phyloP scores from a whole-genome alignment of 2,797 vertebrate species.

The Rhinichthys osculus region DNA sequence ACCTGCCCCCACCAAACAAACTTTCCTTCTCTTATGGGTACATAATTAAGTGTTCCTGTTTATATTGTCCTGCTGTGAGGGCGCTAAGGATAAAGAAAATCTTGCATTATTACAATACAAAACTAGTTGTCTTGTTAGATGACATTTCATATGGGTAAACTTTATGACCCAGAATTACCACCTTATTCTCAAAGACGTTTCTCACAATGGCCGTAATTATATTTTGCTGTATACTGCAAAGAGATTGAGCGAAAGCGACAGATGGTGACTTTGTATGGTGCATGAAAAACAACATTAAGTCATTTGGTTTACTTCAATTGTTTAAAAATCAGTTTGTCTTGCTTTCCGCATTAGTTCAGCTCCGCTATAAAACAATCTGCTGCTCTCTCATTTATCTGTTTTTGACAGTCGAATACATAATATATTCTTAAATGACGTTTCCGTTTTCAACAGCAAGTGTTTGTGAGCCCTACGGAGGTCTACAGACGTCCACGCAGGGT shows the following conservation, averaged over 20 bases:
- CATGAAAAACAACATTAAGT: conserved; percentile 29
- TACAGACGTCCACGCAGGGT: background rate
- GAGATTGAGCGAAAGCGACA: background rate
- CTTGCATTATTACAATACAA: background rate
- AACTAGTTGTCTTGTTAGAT: background rate
- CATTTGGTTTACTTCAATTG: conserved; percentile 21
- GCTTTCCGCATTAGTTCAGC: background rate
- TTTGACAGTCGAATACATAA: background rate
- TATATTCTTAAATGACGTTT: background rate
- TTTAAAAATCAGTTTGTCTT: conserved; percentile 28
- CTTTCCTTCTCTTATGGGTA: background rate
- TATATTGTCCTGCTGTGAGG: background rate
- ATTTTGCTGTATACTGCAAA: background rate
- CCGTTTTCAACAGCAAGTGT: background rate
- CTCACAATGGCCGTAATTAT: conserved; percentile 19
- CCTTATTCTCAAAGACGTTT: background rate
- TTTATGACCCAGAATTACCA: background rate
- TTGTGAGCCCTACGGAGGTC: background rate
- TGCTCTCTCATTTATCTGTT: conserved; percentile 8
- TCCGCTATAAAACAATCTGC: conserved; percentile 22
- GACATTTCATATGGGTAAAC: background rate
- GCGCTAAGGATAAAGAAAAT: background rate
- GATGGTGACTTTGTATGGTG: conserved; percentile 29
- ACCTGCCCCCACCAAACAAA: conserved; percentile 22
- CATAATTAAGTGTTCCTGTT: background rate